Base-by-base conservation (phyloP, 2,113 vertebrate genomes). In the Chionomys nivalis region DNA sequence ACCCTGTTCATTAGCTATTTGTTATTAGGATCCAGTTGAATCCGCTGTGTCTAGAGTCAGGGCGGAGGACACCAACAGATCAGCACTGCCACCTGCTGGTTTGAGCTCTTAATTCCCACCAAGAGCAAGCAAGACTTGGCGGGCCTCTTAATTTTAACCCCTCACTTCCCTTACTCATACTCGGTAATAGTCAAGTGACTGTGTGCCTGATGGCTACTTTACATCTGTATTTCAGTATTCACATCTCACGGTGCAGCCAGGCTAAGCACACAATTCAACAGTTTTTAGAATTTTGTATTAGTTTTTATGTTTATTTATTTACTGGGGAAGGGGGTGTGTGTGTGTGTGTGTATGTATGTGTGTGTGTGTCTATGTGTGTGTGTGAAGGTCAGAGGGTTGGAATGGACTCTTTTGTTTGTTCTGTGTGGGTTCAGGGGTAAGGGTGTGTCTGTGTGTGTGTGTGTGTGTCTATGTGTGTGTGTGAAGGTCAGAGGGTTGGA, bases 101-200 rank as follows among this genome's bases (percentile, higher is more conserved):
- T 24, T 0, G 1, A 26, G 5, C 0, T 21, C 78, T 78, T 36
- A 1, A 4, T 61, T 26, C 47, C 28, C 0, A 1, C 4, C 61
- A 0, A 0, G 33, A 42, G 16, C 2, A n/a, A 17, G 33, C 39
- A 0, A 3, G 7, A 49, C 70, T 83, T 31, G 0, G 13, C 0
- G 5, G 10, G 16, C 2, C 42, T 36, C n/a, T 31, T 49, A 4
- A 6, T 3, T 61, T 42, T 44, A 49, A n/a, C 66, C 49, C n/a
- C 5, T 70, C 12, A 5, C 68, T 86, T 61, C 58, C 23, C 28
- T 0, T 3, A 17, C 16, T 87, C 58, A 44, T 0, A 4, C 31
- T 49, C 17, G 21, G 26, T 24, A 58, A 23, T 24, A 49, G 3
- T 5, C 7, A 10, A 65, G 19, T 13, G 47, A 70, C 26, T 72